Conservation (phyloP, 2,888 invertebrate genomes). For the Drosophila falleni region DNA sequence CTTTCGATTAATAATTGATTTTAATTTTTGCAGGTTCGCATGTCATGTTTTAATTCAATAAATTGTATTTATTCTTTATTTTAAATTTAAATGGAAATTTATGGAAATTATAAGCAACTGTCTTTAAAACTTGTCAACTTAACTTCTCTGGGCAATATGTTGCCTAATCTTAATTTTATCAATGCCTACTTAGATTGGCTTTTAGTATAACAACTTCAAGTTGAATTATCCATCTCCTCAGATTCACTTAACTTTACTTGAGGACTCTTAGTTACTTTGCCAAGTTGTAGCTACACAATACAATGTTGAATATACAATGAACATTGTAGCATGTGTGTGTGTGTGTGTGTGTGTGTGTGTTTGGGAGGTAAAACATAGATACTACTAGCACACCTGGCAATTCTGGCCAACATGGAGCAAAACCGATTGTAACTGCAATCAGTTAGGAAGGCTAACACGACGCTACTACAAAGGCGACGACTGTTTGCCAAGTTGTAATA, state of each 20-base stretch:
- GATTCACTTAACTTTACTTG: slow-evolving; percentile 30
- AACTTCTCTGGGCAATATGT: not conserved
- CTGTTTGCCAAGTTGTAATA: slow-evolving; percentile 81
- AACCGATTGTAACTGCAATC: slow-evolving; percentile 75
- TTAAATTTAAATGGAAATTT: no score
- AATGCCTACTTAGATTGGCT: slow-evolving; percentile 20
- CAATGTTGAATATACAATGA: slow-evolving; percentile 37
- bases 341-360: slow-evolving; percentile 16
- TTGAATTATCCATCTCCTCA: not conserved
- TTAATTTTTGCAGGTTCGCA: no score
- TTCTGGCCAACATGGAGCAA: slow-evolving; percentile 53
- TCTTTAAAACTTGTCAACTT: no score
- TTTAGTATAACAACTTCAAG: slow-evolving; percentile 13
- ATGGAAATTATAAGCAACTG: no score
- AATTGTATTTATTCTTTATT: no score
- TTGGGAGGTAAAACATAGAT: slow-evolving; percentile 16
- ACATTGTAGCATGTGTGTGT: slow-evolving; percentile 30
- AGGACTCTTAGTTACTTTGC: slow-evolving; percentile 26
- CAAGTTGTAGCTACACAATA: slow-evolving; percentile 52
- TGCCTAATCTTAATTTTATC: not conserved
- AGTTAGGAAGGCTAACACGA: slow-evolving; percentile 44
- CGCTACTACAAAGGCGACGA: slow-evolving; percentile 72
- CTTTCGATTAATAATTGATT: no score
- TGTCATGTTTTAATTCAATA: no score
- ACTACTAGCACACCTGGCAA: slow-evolving; percentile 13